These are phyloP conservation scores for Leptoteleia sp. DNA, from an alignment of 1,140 invertebrate species.

Conservation along the genomic window DNA sequence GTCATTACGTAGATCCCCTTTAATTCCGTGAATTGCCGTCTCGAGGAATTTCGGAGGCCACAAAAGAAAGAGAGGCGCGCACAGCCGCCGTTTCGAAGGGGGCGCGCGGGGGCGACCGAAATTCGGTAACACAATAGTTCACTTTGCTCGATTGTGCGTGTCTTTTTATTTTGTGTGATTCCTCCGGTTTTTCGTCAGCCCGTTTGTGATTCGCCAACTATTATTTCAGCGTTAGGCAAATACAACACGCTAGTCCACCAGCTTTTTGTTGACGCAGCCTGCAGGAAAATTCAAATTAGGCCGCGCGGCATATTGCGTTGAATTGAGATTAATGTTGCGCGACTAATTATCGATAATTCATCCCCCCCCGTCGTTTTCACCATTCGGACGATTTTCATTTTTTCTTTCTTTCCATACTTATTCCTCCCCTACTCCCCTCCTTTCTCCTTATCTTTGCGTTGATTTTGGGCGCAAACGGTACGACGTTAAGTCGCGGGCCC, in stretches of 20 bases:
- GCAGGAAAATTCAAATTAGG: constrained; percentile 80
- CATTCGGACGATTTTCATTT: constrained; percentile 1
- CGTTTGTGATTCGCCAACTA: constrained; percentile 66
- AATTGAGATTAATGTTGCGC: constrained; percentile 80
- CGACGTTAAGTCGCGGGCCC: constrained; percentile 2
- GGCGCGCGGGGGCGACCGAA: too few species aligned
- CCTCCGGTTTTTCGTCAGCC: constrained; percentile 36
- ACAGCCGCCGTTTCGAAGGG: constrained; percentile 15
- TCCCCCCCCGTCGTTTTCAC: constrained; percentile 34
- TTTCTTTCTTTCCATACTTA: too few species aligned
- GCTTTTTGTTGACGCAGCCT: constrained; percentile 72
- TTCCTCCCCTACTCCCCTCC: too few species aligned
- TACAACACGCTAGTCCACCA: constrained; percentile 74
- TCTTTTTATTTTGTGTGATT: constrained; percentile 60
- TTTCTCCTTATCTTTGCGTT: too few species aligned
- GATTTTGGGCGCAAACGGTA: too few species aligned
- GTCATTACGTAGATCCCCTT: constrained; percentile 51
- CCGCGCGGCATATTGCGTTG: constrained; percentile 79
- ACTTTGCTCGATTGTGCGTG: constrained; percentile 51
- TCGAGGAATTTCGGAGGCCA: constrained; percentile 43
- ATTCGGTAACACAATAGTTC: constrained; percentile 59
- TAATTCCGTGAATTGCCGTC: constrained; percentile 51
- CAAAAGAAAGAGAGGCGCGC: constrained; percentile 40
- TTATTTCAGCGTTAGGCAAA: constrained; percentile 80
- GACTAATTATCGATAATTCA: constrained; percentile 77